Evolutionary conservation across 2,888 invertebrate genomes (phyloP), one percentile per base, ranked within the genome.

Genomic region (Clivina fossor): DNA sequence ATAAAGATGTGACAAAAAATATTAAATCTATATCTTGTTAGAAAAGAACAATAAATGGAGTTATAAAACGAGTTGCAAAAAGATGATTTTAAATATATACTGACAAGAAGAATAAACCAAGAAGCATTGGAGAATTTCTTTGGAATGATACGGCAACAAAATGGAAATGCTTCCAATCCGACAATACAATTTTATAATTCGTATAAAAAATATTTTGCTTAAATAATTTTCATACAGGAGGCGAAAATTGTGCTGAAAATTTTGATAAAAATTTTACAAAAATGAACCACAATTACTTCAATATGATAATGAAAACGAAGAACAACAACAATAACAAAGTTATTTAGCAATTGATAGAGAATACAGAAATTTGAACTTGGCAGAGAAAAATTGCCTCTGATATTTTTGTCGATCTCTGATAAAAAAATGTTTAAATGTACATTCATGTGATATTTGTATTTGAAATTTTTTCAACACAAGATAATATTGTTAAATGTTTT

Each of bases 1-100:
- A 56, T 3, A 55, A 58, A 28, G 58, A 62, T 49, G 33, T 64
- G n/a, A 64, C 61, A 33, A 48, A 55, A 11, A 55, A 40, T 49
- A 30, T 57, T n/a, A 58, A 59, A 59, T 43, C 11, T 40, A 19
- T 40, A 3, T 20, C 3, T 19, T 18, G 37, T 13, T 35, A 18
- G 19, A 19, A 19, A 38, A 50, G 49, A 2, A 22, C 50, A 9
- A 50, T 50, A 18, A 56, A 56, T 9, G 35, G 43, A 3, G 15
- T 33, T 41, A 18, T 56, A 18, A 33, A 18, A 47, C 18, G 11
- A 30, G 20, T 19, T 47, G n/a, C 2, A 47, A 33, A 33, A 33
- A 16, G 2, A 33, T 20, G 33, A 13, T 16, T 30, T 13, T 7
- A 33, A 47, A 47, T 47, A 7, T 47, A 16, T 47, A 33, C 32